A percentile compares a stretch with the other conserved stretches of the same genome.
Conservation (phyloP, 2,797 vertebrate genomes). For the Pipistrellus kuhlii region DNA sequence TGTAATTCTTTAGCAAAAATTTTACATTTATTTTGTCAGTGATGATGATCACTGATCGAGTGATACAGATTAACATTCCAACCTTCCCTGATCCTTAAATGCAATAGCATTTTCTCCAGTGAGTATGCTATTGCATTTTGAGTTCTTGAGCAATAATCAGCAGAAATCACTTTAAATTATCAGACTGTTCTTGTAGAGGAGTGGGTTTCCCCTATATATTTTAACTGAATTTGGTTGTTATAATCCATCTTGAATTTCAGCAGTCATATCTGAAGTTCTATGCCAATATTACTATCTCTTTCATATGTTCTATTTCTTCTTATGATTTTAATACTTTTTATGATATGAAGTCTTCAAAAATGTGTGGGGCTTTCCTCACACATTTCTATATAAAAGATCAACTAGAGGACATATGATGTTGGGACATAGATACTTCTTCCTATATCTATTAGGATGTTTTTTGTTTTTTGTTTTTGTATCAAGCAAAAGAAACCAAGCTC, state of each 20-base stretch:
- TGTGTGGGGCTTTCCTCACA: background rate
- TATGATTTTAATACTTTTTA: slow-evolving; percentile 2
- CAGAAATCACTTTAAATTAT: slow-evolving; percentile 13
- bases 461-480: background rate
- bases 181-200: background rate
- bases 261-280: background rate
- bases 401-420: background rate
- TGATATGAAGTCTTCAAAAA: background rate
- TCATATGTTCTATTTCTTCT: background rate
- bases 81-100: background rate
- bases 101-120: background rate
- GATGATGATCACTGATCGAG: slow-evolving; percentile 61
- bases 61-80: background rate
- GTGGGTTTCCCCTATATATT: background rate
- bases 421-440: background rate
- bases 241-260: background rate
- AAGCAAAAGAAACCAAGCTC: background rate
- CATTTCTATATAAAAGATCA: background rate
- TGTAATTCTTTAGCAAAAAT: slow-evolving; percentile 79
- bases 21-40: slow-evolving; percentile 67
- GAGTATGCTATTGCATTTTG: background rate
- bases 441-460: background rate
- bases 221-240: slow-evolving; percentile 27
- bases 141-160: background rate
- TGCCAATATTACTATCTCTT: background rate